Conservation (phyloP, 2,113 vertebrate species). For the Eptesicus fuscus region DNA sequence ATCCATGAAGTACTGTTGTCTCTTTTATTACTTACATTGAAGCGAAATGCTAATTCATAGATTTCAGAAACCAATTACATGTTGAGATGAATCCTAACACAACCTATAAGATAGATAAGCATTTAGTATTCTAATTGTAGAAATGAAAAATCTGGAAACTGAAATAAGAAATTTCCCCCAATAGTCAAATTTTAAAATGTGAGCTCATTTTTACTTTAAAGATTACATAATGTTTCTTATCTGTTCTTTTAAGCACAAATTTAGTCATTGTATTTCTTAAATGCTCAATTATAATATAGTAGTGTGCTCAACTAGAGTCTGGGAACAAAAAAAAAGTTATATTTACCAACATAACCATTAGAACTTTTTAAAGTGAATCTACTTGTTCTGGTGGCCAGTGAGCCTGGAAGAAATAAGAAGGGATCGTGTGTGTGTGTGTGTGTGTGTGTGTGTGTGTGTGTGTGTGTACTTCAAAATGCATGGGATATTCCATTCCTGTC, state of each 20-base stretch:
- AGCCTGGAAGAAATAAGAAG: neutral
- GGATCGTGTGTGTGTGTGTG: neutral
- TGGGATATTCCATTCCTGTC: conserved; percentile 45
- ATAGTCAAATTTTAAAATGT: neutral
- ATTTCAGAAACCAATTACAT: conserved; percentile 23
- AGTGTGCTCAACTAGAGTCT: neutral
- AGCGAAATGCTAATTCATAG: conserved; percentile 12
- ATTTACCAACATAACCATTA: neutral
- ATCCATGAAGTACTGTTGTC: neutral
- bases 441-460: neutral
- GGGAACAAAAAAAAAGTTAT: neutral
- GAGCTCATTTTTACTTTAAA: conserved; percentile 1
- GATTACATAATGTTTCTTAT: neutral
- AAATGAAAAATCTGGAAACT: conserved; percentile 24
- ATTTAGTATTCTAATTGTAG: neutral
- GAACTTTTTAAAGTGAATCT: neutral
- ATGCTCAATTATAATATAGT: neutral
- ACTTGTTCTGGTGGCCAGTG: neutral
- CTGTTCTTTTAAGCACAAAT: neutral
- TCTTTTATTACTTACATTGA: neutral
- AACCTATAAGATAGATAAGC: neutral
- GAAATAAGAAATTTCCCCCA: neutral
- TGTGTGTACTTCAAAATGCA: neutral
- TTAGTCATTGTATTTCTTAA: conserved; percentile 20
- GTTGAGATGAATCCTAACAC: neutral